Conservation (phyloP, 30 jellyfish, hydroid and myxozoan species). For the Aurelia sp. region DNA sequence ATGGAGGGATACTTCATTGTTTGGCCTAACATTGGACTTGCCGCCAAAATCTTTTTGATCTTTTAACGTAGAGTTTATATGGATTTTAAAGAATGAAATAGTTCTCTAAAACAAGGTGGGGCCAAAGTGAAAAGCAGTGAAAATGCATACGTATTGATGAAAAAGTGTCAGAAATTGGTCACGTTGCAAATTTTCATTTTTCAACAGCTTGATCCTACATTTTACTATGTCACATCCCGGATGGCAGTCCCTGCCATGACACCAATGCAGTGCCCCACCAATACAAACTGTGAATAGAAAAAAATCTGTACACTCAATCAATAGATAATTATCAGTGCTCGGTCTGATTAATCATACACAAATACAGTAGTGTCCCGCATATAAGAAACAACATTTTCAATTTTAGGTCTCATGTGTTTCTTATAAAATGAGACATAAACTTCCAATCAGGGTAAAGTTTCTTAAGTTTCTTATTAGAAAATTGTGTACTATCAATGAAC, state of each 20-base stretch:
- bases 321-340: not conserved
- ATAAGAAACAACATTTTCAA: too few species aligned
- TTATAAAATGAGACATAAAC: too few species aligned
- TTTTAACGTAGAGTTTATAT: not conserved
- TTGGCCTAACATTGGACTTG: not conserved
- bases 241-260: not conserved
- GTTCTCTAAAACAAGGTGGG: not conserved
- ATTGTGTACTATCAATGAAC: too few species aligned
- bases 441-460: too few species aligned
- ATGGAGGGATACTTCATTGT: not conserved
- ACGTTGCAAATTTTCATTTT: not conserved
- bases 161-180: not conserved
- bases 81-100: not conserved
- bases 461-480: too few species aligned
- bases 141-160: not conserved
- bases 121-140: not conserved
- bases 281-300: not conserved
- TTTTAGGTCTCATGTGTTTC: too few species aligned
- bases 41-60: not conserved
- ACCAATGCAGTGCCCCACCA: not conserved
- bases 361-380: too few species aligned
- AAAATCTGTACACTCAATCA: not conserved
- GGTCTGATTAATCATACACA: not conserved
- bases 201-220: not conserved
- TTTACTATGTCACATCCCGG: not conserved